Evolutionary conservation across 1,140 invertebrate genomes (phyloP).

Genomic region (Drosophila rufa): DNA sequence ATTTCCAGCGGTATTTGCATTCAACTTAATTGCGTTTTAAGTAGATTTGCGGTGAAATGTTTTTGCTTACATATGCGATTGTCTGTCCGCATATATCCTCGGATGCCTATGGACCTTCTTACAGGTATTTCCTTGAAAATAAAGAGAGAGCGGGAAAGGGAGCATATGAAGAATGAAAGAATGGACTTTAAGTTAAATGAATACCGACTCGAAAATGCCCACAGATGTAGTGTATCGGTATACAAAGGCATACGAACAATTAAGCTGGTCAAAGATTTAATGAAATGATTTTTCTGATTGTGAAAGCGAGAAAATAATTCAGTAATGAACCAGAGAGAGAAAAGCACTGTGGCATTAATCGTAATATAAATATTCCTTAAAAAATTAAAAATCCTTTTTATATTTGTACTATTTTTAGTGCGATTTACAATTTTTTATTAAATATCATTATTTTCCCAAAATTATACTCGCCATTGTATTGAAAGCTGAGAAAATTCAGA

Average conservation of each 20-base stretch:
- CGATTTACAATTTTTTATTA: too few species aligned
- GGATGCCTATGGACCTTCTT: constrained; percentile 17
- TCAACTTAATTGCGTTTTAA: constrained; percentile 83
- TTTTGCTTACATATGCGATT: constrained; percentile 33
- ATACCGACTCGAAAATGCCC: background rate
- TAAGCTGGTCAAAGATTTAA: constrained; percentile 22
- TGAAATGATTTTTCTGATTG: constrained; percentile 25
- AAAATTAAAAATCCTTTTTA: background rate
- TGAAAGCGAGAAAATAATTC: constrained; percentile 7
- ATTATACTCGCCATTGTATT: too few species aligned
- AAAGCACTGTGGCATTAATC: background rate
- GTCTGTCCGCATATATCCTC: constrained; percentile 7
- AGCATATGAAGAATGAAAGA: background rate
- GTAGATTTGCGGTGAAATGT: constrained; percentile 78
- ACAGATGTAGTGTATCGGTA: constrained; percentile 1
- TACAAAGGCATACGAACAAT: constrained; percentile 22
- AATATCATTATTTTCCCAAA: background rate
- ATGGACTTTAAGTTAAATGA: constrained; percentile 5
- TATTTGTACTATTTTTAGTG: background rate
- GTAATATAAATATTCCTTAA: background rate
- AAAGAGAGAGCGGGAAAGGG: background rate
- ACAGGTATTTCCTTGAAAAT: constrained; percentile 17
- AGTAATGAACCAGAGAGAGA: background rate
- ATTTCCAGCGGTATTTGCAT: constrained; percentile 70
- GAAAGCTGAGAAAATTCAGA: background rate